Conservation (phyloP, 30 jellyfish, hydroid and myxozoan species). For the Chrysaora quinquecirrha region DNA sequence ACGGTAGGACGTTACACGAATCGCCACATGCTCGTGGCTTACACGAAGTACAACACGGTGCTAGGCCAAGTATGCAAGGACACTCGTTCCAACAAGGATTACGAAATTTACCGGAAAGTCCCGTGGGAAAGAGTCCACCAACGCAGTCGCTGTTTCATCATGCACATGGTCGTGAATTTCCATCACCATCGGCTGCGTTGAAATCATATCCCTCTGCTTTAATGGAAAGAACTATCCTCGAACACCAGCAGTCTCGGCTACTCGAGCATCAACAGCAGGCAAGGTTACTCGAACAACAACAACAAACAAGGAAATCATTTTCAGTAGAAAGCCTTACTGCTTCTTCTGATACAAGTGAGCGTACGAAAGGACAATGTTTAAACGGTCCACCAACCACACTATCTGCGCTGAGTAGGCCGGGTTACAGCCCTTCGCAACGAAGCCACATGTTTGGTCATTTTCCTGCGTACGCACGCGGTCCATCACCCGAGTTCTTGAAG, state of each 20-base stretch:
- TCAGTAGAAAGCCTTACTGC: constrained; percentile 92
- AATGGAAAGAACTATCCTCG: constrained; percentile 53
- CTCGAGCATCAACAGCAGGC: constrained; percentile 46
- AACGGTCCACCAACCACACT: constrained; percentile 66
- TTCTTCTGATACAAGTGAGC: constrained; percentile 65
- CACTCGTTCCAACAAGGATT: constrained; percentile 66
- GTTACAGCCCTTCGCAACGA: constrained; percentile 65
- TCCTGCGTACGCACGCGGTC: constrained; percentile 62
- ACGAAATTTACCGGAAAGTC: constrained; percentile 53
- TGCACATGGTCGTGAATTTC: constrained; percentile 68
- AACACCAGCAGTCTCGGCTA: constrained; percentile 29
- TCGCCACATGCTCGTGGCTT: constrained; percentile 51
- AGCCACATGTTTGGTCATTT: constrained; percentile 68
- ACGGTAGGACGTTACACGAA: constrained; percentile 62
- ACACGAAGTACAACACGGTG: constrained; percentile 58
- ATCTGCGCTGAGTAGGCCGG: constrained; percentile 63
- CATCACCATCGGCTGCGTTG: constrained; percentile 61
- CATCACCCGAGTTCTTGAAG: constrained; percentile 56
- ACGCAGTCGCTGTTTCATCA: constrained; percentile 62
- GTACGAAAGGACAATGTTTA: constrained; percentile 63
- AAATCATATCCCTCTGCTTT: constrained; percentile 49
- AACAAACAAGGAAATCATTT: constrained; percentile 77
- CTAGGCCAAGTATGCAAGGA: constrained; percentile 56
- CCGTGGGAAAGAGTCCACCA: constrained; percentile 73
- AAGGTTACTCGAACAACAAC: constrained; percentile 26